Percentiles rank a stretch among this genome's conserved stretches.
Conservation (phyloP, 2,888 invertebrate species). For the Troides oblongomaculatus region DNA sequence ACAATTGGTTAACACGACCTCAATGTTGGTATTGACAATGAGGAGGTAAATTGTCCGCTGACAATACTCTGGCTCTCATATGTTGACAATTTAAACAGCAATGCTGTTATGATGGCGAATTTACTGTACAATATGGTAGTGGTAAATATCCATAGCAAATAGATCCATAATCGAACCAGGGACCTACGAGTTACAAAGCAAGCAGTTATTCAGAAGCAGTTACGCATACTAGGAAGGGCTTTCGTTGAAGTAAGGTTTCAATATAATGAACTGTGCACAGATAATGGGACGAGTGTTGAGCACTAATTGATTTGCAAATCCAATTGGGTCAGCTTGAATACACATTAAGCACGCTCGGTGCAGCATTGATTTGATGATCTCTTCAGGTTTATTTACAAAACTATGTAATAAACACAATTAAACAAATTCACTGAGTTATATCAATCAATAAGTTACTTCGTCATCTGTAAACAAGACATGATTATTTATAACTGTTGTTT, state of each 20-base stretch:
- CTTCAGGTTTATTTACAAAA: neutral
- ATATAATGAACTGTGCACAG: conserved; percentile 39
- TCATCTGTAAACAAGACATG: too few species aligned
- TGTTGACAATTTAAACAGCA: too few species aligned
- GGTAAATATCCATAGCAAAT: too few species aligned
- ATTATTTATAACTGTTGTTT: too few species aligned
- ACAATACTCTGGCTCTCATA: too few species aligned
- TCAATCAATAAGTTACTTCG: neutral
- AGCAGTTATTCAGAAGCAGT: neutral
- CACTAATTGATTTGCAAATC: conserved; percentile 77
- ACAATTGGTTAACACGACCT: too few species aligned
- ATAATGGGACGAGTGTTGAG: conserved; percentile 68
- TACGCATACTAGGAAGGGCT: conserved; percentile 4
- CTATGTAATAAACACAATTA: neutral
- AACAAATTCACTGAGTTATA: neutral
- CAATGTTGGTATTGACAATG: too few species aligned
- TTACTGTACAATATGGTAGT: too few species aligned
- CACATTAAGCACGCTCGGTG: conserved; percentile 64
- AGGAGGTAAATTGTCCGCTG: too few species aligned
- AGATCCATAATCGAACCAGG: too few species aligned
- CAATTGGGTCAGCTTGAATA: conserved; percentile 67
- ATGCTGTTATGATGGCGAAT: too few species aligned
- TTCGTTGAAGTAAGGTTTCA: conserved; percentile 14
- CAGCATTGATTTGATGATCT: conserved; percentile 24
- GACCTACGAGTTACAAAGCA: too few species aligned